A percentile compares a stretch with the other conserved stretches of the same genome.
Conservation (phyloP, 2,888 invertebrate genomes). For the Arctia plantaginis region DNA sequence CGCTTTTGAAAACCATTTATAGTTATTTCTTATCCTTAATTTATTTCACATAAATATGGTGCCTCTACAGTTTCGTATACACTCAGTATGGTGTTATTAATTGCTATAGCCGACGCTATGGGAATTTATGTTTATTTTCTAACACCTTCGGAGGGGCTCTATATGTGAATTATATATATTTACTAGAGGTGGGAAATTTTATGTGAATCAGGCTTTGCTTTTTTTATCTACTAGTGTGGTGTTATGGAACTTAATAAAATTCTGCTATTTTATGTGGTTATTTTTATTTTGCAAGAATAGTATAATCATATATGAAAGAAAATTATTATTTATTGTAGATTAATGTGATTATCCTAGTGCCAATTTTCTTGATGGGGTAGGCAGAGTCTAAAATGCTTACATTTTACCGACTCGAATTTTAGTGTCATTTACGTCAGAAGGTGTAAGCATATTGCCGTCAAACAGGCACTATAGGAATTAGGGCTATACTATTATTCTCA, state of each 20-base stretch:
- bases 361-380: too few species aligned
- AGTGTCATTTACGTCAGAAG: too few species aligned
- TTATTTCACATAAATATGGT: conserved; percentile 18
- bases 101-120: conserved; percentile 49
- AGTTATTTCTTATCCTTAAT: conserved; percentile 9
- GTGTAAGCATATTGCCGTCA: too few species aligned
- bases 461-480: too few species aligned
- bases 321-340: too few species aligned
- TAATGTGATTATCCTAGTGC: too few species aligned
- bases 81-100: conserved; percentile 63
- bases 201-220: conserved; percentile 22
- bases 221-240: neutral
- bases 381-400: too few species aligned
- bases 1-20: neutral
- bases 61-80: conserved; percentile 26
- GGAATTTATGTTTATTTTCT: conserved; percentile 50
- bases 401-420: too few species aligned
- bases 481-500: too few species aligned
- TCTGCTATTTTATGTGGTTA: too few species aligned
- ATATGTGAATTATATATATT: conserved; percentile 35
- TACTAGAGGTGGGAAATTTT: conserved; percentile 23
- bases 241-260: neutral
- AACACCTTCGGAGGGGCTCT: conserved; percentile 42
- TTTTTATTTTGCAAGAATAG: neutral
- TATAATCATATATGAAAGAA: neutral